Evolutionary conservation across 2,888 invertebrate genomes (phyloP).

Genomic region (Cecidostiba fungosa): DNA sequence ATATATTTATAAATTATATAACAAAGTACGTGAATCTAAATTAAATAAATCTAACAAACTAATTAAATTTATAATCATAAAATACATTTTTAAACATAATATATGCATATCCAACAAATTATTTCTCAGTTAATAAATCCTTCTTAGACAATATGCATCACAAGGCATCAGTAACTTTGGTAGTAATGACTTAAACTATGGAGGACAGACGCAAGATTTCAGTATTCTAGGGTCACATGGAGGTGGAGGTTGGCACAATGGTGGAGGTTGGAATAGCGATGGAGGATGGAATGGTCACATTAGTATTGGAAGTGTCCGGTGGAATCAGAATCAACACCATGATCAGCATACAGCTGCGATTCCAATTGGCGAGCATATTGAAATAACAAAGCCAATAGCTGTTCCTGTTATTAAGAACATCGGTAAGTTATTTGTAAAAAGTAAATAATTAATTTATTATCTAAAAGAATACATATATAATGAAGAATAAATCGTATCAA

Average conservation of each 20-base stretch:
- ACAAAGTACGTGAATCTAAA: background rate
- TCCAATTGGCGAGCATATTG: constrained; percentile 84
- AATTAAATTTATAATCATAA: background rate
- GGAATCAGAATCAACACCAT: constrained; percentile 62
- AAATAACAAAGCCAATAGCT: constrained; percentile 85
- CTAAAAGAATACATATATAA: background rate
- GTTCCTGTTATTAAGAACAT: constrained; percentile 86
- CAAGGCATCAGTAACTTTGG: constrained; percentile 41
- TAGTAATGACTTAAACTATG: constrained; percentile 35
- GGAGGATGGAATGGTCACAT: constrained; percentile 48
- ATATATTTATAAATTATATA: background rate
- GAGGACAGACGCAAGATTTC: constrained; percentile 36
- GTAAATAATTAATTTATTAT: background rate
- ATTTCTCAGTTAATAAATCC: constrained; percentile 42
- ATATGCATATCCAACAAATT: constrained; percentile 16
- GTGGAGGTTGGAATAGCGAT: background rate
- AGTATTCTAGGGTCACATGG: constrained; percentile 23
- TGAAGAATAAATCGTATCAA: background rate
- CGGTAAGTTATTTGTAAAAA: constrained; percentile 73
- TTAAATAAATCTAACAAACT: background rate
- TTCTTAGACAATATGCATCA: constrained; percentile 25
- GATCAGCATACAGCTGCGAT: constrained; percentile 80
- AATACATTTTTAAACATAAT: background rate
- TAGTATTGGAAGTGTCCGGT: constrained; percentile 61
- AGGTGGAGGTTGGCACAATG: background rate